Conservation (phyloP, 23 tunicate genomes). For the Clavelina lepadiformis region DNA sequence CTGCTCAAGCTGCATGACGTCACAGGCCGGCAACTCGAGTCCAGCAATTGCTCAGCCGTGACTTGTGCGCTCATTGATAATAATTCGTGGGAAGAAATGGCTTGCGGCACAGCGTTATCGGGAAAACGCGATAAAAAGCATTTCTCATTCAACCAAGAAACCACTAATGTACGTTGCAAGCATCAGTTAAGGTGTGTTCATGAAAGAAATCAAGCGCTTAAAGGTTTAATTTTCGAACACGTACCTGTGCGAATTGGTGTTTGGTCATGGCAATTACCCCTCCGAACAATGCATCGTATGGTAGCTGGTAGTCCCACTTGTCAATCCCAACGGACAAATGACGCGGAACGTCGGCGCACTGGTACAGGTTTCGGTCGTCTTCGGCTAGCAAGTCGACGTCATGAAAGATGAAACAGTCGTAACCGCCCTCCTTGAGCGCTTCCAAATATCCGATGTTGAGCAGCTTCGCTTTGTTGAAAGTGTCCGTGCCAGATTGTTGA, state of each 20-base stretch:
- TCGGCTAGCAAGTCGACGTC: constrained; percentile 94
- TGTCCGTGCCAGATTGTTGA: constrained; percentile 61
- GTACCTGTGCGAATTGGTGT: constrained; percentile 56
- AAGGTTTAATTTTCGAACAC: too few relatives aligned
- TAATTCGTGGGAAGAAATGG: too few relatives aligned
- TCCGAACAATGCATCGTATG: constrained; percentile 77
- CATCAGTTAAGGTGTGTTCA: too few relatives aligned
- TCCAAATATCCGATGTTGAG: constrained; percentile 72
- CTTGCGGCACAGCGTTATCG: too few relatives aligned
- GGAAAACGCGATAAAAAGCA: too few relatives aligned
- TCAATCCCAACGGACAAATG: constrained; percentile 83
- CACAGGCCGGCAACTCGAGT: too few relatives aligned
- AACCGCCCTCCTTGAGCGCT: constrained; percentile 49
- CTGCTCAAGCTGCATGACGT: too few relatives aligned
- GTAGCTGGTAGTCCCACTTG: constrained; percentile 75
- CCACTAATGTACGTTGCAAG: too few relatives aligned
- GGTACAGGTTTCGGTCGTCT: constrained; percentile 71
- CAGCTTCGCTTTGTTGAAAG: constrained; percentile 83
- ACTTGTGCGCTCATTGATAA: too few relatives aligned
- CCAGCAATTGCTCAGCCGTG: too few relatives aligned
- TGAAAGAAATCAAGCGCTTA: too few relatives aligned
- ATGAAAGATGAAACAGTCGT: constrained; percentile 92
- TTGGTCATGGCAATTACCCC: constrained; percentile 73
- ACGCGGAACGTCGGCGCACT: constrained; percentile 73
- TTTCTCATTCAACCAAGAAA: too few relatives aligned